Percentiles rank a stretch among this genome's conserved stretches.
Evolutionary conservation across 2,888 invertebrate species (phyloP).

Genomic region (Pterostichus niger): DNA sequence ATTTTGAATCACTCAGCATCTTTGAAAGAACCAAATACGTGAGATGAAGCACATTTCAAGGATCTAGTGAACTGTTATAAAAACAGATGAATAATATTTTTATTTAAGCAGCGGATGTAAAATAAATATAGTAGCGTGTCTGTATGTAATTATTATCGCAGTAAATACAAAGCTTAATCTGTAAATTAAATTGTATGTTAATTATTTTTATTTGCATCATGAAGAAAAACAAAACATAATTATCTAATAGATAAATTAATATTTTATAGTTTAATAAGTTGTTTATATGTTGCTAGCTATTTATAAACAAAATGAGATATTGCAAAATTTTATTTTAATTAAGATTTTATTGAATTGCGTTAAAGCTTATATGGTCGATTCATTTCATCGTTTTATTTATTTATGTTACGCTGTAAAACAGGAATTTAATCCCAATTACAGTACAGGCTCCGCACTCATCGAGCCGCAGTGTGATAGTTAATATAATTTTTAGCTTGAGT

Average conservation of each 20-base stretch:
- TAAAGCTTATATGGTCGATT: no score
- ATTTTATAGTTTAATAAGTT: background rate
- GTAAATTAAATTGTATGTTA: background rate
- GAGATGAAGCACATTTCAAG: no score
- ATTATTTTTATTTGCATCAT: constrained; percentile 1
- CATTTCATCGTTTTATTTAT: no score
- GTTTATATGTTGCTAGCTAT: background rate
- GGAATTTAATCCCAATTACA: no score
- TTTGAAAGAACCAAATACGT: background rate
- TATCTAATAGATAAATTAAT: background rate
- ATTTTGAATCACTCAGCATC: no score
- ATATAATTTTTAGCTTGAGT: no score
- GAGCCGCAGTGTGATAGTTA: no score
- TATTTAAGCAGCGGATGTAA: background rate
- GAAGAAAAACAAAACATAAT: background rate
- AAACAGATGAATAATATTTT: constrained; percentile 1
- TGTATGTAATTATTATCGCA: background rate
- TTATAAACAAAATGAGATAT: background rate
- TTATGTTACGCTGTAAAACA: no score
- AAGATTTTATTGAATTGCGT: no score
- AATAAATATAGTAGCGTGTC: background rate
- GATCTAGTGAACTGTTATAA: background rate
- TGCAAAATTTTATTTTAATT: no score
- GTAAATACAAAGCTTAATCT: background rate
- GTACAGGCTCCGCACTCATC: no score